phyloP scores from a whole-genome alignment of 2,797 vertebrate species.

The Acanthornis magna region DNA sequence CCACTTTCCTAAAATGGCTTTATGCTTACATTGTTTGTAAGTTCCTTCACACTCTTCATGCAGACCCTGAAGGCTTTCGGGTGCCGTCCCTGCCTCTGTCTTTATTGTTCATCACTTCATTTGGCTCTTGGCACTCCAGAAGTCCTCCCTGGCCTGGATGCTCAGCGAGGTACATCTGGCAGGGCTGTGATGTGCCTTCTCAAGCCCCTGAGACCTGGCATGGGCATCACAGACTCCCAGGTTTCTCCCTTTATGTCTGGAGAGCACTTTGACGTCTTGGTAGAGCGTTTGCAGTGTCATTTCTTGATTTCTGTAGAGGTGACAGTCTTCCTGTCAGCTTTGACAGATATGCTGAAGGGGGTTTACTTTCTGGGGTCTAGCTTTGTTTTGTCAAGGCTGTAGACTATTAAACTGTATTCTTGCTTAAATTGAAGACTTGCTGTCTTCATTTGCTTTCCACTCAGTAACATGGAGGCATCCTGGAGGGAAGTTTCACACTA shows the following conservation, averaged over 20 bases:
- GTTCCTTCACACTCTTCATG: neutral
- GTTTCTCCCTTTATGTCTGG: constrained; percentile 75
- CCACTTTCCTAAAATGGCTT: neutral
- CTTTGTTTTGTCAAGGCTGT: constrained; percentile 80
- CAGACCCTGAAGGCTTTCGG: constrained; percentile 28
- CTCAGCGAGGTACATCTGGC: constrained; percentile 79
- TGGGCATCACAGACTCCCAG: constrained; percentile 77
- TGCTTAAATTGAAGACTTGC: constrained; percentile 64
- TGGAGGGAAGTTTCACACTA: constrained; percentile 79
- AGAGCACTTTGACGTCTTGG: constrained; percentile 77
- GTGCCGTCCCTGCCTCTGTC: constrained; percentile 36
- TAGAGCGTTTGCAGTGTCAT: constrained; percentile 68
- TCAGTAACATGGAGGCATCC: constrained; percentile 73
- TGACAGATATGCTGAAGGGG: constrained; percentile 78
- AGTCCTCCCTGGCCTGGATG: constrained; percentile 72
- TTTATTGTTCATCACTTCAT: constrained; percentile 57
- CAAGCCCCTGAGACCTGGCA: constrained; percentile 77
- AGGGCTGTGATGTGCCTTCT: constrained; percentile 79
- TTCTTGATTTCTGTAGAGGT: constrained; percentile 84
- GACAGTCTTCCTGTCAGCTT: constrained; percentile 81
- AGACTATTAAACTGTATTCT: constrained; percentile 81
- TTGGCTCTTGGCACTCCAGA: constrained; percentile 71
- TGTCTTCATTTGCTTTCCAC: constrained; percentile 80
- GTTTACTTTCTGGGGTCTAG: constrained; percentile 63
- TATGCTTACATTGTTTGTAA: neutral